Evolutionary conservation across 2,113 vertebrate species (phyloP), one percentile per base, ranked within the genome.

Genomic region (Hassar affinis): DNA sequence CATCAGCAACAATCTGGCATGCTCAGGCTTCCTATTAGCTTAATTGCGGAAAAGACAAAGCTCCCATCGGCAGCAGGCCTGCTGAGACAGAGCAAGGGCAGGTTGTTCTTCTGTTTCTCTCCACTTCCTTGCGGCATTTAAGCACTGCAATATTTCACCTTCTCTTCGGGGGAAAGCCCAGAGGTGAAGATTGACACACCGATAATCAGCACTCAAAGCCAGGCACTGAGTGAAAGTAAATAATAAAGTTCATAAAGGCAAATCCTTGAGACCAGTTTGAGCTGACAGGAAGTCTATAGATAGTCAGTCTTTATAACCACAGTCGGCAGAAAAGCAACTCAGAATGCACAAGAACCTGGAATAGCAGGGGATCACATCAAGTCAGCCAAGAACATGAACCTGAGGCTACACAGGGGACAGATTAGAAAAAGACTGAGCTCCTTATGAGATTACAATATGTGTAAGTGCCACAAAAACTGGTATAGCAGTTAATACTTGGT

Each of bases 1-100:
- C 68, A 71, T 61, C 77, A 52, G 77, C 6, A 4, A 56, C 7
- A 25, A 52, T 91, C 89, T 91, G 87, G 91, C 92, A 87, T 92
- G 91, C 92, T 89, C 86, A 89, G 62, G 78, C 81, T 78, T 88
- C 89, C 89, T 89, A 89, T 89, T 82, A 84, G 89, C 11, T 90
- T 90, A 89, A 89, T 88, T 18, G 89, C 88, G 88, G 90, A 88
- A 89, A 85, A 86, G 85, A 87, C 78, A 81, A 71, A 82, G 42
- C 85, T 81, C 75, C 80, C 81, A 62, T 89, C 84, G 90, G 88
- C 91, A 88, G 89, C 84, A 89, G 88, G 83, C 85, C 86, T 92
- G 90, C 86, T 84, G 91, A 89, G 86, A 87, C 89, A 85, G 84
- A 87, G 88, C 83, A 69, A 89, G 51, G 80, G 64, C 78, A 76